Percentiles rank a stretch among this genome's conserved stretches.
These are phyloP conservation scores for Ariopsis seemanni DNA, from an alignment of 2,113 vertebrate genomes.

Conservation along the genomic window DNA sequence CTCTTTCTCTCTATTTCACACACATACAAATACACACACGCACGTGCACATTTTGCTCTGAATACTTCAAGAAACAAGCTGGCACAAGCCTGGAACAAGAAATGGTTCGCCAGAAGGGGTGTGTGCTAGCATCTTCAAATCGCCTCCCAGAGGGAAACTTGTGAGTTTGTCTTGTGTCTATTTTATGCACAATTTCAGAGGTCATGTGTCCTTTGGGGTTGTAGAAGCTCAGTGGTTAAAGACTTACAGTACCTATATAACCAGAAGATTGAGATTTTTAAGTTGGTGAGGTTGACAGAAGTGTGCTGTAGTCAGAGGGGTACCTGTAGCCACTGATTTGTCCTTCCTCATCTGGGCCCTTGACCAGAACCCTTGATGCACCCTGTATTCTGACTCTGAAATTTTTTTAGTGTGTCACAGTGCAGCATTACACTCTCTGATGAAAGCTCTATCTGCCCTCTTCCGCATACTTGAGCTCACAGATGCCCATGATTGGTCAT, in stretches of 20 bases:
- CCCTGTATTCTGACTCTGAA: not conserved
- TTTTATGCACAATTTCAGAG: not conserved
- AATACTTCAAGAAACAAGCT: conserved; percentile 26
- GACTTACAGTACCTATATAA: not conserved
- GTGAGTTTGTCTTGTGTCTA: not conserved
- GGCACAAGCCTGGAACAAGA: conserved; percentile 32
- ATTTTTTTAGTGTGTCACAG: not conserved
- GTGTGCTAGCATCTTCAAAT: conserved; percentile 29
- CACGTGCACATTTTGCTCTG: conserved; percentile 17
- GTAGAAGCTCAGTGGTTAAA: not conserved
- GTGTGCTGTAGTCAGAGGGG: no score
- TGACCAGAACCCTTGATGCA: not conserved
- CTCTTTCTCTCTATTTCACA: not conserved
- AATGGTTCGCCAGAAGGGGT: conserved; percentile 29
- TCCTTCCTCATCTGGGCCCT: not conserved
- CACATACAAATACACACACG: not conserved
- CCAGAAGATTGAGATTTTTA: not conserved
- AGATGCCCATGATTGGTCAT: not conserved
- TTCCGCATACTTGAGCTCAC: not conserved
- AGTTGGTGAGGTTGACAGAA: not conserved
- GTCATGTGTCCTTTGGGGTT: not conserved
- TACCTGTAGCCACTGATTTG: not conserved
- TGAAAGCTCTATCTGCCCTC: not conserved
- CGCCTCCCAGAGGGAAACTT: conserved; percentile 18
- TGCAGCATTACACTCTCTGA: not conserved